phyloP scores from a whole-genome alignment of 2,113 vertebrate species.

The Sterna hirundo region DNA sequence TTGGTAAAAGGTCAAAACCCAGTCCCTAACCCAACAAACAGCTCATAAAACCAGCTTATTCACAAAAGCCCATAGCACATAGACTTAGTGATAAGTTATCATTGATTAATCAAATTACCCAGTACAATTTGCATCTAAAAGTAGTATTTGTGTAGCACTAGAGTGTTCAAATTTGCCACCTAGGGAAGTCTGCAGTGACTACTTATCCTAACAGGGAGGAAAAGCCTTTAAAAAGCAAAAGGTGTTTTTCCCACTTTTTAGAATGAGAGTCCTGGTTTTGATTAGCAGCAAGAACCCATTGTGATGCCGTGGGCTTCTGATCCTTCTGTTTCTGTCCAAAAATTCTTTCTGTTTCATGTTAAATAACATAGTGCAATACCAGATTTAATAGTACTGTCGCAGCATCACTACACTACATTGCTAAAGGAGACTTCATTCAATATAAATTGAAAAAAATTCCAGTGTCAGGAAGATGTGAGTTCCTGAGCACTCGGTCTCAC shows the following conservation, averaged over 20 bases:
- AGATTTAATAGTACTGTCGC: background rate
- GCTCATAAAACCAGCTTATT: background rate
- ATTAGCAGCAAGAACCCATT: background rate
- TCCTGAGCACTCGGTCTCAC: fast-evolving
- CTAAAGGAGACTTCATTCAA: background rate
- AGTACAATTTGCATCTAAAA: background rate
- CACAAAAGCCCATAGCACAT: background rate
- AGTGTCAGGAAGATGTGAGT: background rate
- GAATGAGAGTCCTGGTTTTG: background rate
- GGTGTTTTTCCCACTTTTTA: background rate
- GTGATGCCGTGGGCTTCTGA: fast-evolving
- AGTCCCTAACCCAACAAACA: too few relatives aligned
- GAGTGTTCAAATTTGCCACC: background rate
- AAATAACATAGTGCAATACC: too few relatives aligned
- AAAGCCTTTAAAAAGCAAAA: background rate
- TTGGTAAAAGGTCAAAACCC: background rate
- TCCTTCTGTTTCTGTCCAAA: background rate
- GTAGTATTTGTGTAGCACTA: background rate
- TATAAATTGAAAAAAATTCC: background rate
- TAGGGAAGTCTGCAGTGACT: background rate
- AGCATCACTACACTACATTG: fast-evolving
- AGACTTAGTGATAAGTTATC: background rate
- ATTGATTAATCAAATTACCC: background rate
- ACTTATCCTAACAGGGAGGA: background rate
- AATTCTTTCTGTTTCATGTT: background rate